Base-by-base conservation (phyloP, 2,797 vertebrate species). In the Agapornis canus region DNA sequence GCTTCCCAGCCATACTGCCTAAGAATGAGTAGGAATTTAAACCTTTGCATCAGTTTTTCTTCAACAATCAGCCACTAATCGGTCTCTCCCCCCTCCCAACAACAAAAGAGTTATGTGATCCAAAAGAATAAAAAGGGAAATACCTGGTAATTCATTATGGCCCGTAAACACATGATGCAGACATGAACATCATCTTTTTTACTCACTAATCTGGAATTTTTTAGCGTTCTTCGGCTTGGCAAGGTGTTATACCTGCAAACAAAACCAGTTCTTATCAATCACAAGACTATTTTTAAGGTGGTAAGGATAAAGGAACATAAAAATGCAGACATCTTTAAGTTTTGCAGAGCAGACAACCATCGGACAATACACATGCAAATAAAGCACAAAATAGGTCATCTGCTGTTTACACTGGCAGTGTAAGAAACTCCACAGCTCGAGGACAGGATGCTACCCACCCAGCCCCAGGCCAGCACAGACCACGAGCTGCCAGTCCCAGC, bases 91-190 rank as follows among this genome's bases (percentile, higher is more conserved):
- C 17, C 3, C 12, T 29, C 70, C 47, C 69, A 39, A 2, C 15
- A 4, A 5, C 10, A 25, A 9, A 8, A 6, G 0, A 19, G 27
- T 2, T 5, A 17, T 0, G 2, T 10, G 39, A 31, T 13, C 6
- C 42, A 3, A 9, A 54, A 81, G 76, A 61, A 76, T 1, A 35
- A 11, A n/a, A 19, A n/a, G 63, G 76, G 49, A 59, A 89, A 49
- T 94, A 99, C 99, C 99, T 99, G 99, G 94, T 99, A 99, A 97
- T 99, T 99, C 99, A 99, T 99, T 80, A 99, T 98, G 95, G 99
- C 99, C 66, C 99, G 93, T 29, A 99, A 96, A 97, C 99, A 99
- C 99, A 99, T 99, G 98, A 99, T 98, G 96, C 99, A 99, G 43
- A 99, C 99, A 3, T 99, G 99, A 9, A 99, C 99, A 1, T 99